Conservation (phyloP, 2,888 invertebrate genomes). For the Gisinianus flammeolus region DNA sequence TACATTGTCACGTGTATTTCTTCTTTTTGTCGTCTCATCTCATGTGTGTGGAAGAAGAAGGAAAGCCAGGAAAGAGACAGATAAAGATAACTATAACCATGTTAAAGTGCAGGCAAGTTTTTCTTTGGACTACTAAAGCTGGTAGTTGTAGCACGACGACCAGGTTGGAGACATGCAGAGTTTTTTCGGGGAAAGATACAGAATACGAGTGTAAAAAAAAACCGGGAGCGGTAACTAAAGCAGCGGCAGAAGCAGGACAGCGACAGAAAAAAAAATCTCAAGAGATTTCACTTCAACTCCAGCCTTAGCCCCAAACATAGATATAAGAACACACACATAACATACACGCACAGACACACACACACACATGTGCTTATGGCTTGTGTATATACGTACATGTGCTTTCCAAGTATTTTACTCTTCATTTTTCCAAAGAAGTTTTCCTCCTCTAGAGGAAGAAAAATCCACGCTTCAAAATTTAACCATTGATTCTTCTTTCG, state of each 20-base stretch:
- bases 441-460: not conserved
- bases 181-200: not conserved
- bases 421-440: not conserved
- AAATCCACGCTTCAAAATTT: not conserved
- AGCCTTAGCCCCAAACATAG: not conserved
- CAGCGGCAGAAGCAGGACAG: not conserved
- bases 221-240: not conserved
- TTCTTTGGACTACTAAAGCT: too few relatives aligned
- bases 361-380: not conserved
- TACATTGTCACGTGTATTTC: conserved; percentile 3
- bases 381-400: too few relatives aligned
- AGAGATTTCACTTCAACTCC: not conserved
- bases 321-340: not conserved
- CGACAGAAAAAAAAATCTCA: not conserved
- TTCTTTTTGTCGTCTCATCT: too few relatives aligned
- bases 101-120: too few relatives aligned
- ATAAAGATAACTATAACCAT: too few relatives aligned
- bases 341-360: not conserved
- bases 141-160: too few relatives aligned
- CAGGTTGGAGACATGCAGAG: too few relatives aligned
- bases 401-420: not conserved
- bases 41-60: too few relatives aligned
- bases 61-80: too few relatives aligned
- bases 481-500: not conserved
- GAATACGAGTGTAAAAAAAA: not conserved